Evolutionary conservation across 2,888 invertebrate genomes (phyloP), one percentile per base, ranked within the genome.

Genomic region (Acrobasis suavella): DNA sequence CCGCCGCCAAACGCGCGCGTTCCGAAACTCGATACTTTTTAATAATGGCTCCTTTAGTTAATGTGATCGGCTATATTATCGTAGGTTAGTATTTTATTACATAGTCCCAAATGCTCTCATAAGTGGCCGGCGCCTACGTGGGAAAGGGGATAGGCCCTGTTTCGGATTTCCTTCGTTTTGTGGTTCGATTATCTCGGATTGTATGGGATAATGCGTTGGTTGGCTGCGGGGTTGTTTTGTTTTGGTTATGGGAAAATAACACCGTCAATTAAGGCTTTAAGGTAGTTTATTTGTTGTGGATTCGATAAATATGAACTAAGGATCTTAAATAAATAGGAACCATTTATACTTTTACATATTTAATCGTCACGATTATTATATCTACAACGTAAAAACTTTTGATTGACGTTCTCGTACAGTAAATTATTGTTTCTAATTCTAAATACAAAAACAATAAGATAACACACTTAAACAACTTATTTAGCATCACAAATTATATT

Each of bases 11-110:
- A 71, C 80, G 80, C 81, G 80, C 72, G 82, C 89, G 89, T 87
- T 89, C 84, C 64, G 91, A 86, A 91, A 92, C 83, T 81, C 82
- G 92, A 92, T 92, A 92, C 91, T 91, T 92, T 92, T 92, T 91
- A 91, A 91, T 91, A 91, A 92, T 91, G 91, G 92, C 87, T 91
- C 84, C 88, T 91, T 88, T 86, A 81, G 88, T 85, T 92, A 91
- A 92, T 92, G 89, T 87, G 91, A 90, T 89, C 89, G 85, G 80
- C 85, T 85, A 86, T 88, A 87, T 82, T 80, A 78, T 75, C 77
- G 80, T 82, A 76, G 80, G 82, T 82, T 83, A 82, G 88, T 90
- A 89, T 91, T 91, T 90, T 91, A 91, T 90, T 91, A 90, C 87
- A 84, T 82, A 78, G 77, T 69, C 76, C 84, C 82, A 80, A 89